Evolutionary conservation across 2,888 invertebrate genomes (phyloP), one percentile per base, ranked within the genome.

Genomic region (Spodoptera exigua): DNA sequence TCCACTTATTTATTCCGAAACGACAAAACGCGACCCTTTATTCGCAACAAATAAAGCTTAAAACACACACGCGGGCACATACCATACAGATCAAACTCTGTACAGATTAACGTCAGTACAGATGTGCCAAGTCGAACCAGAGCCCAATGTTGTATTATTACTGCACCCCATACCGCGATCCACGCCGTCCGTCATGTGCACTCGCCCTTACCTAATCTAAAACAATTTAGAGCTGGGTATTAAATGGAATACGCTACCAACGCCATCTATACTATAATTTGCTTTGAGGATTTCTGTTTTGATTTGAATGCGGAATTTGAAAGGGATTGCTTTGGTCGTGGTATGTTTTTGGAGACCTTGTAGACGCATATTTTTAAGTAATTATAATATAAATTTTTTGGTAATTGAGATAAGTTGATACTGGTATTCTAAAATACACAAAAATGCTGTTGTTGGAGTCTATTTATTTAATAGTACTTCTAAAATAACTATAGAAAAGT

Each of bases 201-300:
- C 79, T 82, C 89, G 73, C 89, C 89, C 89, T 81, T 73, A 80
- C 65, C 43, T 70, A 78, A 64, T 82, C 82, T 80, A 84, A 86
- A 72, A 74, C 78, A 77, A 77, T 79, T 76, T 74, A 58, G 64
- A 69, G 62, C 59, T 74, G 61, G 52, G 59, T 54, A 77, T 77
- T 68, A 62, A 61, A 48, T 49, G 61, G 53, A 64, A 63, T 71
- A 27, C 27, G 27, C 27, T 27, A 1, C 27, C 7, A 27, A 9
- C 27, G 27, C 27, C 27, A 27, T 60, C 66, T 72, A 72, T 70
- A 74, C 72, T 72, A 46, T 37, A 49, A 71, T 77, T 77, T 66
- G 65, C 52, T 68, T 59, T 58, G 56, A 45, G 54, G 62, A 68
- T 70, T 72, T 46, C 34, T 35, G 16, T n/a, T 39, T 40, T 34